Conservation (phyloP, 2,888 invertebrate genomes). For the Archaeoteleia sp. region DNA sequence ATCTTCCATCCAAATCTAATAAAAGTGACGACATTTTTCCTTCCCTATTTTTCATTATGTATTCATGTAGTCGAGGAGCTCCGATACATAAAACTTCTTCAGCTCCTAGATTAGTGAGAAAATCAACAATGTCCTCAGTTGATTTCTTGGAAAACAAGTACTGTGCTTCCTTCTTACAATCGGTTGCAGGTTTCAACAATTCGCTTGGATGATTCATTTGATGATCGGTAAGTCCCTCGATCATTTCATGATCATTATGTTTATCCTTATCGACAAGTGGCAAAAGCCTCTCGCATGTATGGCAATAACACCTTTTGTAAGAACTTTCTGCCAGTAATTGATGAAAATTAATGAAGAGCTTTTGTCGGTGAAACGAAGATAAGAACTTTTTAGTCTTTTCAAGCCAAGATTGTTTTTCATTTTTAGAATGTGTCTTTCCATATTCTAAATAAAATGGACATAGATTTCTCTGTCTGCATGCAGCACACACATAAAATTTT, state of each 20-base stretch:
- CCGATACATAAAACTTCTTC: constrained; percentile 88
- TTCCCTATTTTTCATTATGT: constrained; percentile 74
- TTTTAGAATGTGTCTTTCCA: constrained; percentile 74
- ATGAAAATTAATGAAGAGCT: constrained; percentile 76
- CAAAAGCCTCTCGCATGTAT: constrained; percentile 79
- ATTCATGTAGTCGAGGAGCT: constrained; percentile 87
- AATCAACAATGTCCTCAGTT: constrained; percentile 79
- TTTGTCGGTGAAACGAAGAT: constrained; percentile 77
- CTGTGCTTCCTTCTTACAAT: constrained; percentile 90
- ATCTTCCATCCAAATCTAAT: constrained; percentile 88
- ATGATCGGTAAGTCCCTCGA: constrained; percentile 77
- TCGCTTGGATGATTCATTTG: constrained; percentile 80
- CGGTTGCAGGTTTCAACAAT: constrained; percentile 82
- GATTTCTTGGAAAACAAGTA: constrained; percentile 87
- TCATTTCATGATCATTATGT: constrained; percentile 79
- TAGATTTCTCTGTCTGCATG: constrained; percentile 86
- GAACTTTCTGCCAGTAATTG: constrained; percentile 72
- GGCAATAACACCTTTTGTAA: constrained; percentile 78
- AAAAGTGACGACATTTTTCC: constrained; percentile 79
- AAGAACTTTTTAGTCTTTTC: constrained; percentile 74
- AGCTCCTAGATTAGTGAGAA: constrained; percentile 78
- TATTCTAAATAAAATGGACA: constrained; percentile 83
- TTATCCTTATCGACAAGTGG: constrained; percentile 65
- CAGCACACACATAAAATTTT: constrained; percentile 88
- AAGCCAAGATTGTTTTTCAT: constrained; percentile 76